phyloP scores from a whole-genome alignment of 1,140 invertebrate genomes.

The Pseudomyrmex cubaensis region DNA sequence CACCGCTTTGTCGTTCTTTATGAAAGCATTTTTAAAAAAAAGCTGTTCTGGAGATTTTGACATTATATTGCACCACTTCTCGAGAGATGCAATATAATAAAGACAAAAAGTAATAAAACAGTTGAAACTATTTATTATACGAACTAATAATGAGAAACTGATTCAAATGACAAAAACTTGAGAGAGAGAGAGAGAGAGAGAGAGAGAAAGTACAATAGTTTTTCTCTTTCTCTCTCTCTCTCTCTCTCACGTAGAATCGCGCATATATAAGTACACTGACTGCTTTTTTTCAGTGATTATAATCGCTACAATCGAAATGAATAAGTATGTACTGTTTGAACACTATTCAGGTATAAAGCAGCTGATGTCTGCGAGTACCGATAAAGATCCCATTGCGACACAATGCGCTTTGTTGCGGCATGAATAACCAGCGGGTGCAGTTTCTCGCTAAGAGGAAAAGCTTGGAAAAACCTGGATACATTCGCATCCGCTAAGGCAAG shows the following conservation, averaged over 20 bases:
- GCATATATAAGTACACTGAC: not conserved
- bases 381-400: slow-evolving; percentile 40
- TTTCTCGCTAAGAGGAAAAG: slow-evolving; percentile 16
- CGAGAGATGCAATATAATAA: not conserved
- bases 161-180: not conserved
- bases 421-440: slow-evolving; percentile 18
- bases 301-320: slow-evolving; percentile 1
- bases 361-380: not conserved
- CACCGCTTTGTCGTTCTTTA: not conserved
- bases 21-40: not conserved
- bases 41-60: no score
- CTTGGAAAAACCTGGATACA: slow-evolving; percentile 42
- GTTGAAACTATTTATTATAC: no score
- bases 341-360: slow-evolving; percentile 31
- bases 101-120: not conserved
- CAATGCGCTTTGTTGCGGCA: slow-evolving; percentile 33
- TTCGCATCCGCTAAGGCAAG: slow-evolving; percentile 10
- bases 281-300: not conserved
- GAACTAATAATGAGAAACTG: no score
- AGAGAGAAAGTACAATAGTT: no score
- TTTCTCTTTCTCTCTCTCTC: not conserved
- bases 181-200: no score
- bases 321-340: slow-evolving; percentile 5
- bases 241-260: not conserved
- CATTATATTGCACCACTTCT: not conserved